phyloP scores from a whole-genome alignment of 2,888 invertebrate genomes.

The Notocelia uddmanniana region DNA sequence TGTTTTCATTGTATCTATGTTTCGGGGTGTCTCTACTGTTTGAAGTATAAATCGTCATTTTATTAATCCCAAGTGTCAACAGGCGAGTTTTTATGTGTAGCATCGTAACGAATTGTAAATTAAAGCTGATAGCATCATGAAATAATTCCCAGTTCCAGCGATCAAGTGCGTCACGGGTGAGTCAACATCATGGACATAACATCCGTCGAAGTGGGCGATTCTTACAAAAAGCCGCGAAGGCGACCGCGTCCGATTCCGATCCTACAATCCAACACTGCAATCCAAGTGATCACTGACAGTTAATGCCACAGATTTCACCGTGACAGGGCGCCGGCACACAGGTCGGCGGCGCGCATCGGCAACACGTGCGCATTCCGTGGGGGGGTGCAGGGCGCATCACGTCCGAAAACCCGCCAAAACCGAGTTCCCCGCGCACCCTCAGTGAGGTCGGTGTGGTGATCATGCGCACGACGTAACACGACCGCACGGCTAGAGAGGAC shows the following conservation, averaged over 20 bases:
- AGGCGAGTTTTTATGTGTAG: slow-evolving; percentile 36
- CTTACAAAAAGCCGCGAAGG: slow-evolving; percentile 74
- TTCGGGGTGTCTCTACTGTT: slow-evolving; percentile 23
- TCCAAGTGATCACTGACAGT: slow-evolving; percentile 79
- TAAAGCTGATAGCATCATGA: slow-evolving; percentile 54
- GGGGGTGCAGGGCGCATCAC: slow-evolving; percentile 75
- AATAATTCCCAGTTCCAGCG: slow-evolving; percentile 76
- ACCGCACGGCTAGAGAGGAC: slow-evolving; percentile 67
- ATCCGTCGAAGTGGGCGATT: slow-evolving; percentile 71
- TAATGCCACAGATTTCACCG: slow-evolving; percentile 75
- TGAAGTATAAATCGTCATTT: slow-evolving; percentile 35
- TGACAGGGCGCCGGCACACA: slow-evolving; percentile 64
- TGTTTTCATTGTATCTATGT: slow-evolving; percentile 42
- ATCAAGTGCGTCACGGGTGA: slow-evolving; percentile 84
- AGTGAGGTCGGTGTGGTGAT: slow-evolving; percentile 51
- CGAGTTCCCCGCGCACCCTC: slow-evolving; percentile 72
- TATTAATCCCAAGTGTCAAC: slow-evolving; percentile 38
- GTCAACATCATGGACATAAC: slow-evolving; percentile 82
- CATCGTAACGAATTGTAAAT: slow-evolving; percentile 39
- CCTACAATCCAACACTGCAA: slow-evolving; percentile 84
- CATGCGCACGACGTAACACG: slow-evolving; percentile 59
- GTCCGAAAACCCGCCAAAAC: slow-evolving; percentile 82
- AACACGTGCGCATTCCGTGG: slow-evolving; percentile 77
- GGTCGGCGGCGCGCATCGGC: slow-evolving; percentile 59
- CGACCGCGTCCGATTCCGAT: slow-evolving; percentile 67